These are phyloP conservation scores for Euschistus heros DNA, from an alignment of 1,140 invertebrate genomes.

Conservation along the genomic window DNA sequence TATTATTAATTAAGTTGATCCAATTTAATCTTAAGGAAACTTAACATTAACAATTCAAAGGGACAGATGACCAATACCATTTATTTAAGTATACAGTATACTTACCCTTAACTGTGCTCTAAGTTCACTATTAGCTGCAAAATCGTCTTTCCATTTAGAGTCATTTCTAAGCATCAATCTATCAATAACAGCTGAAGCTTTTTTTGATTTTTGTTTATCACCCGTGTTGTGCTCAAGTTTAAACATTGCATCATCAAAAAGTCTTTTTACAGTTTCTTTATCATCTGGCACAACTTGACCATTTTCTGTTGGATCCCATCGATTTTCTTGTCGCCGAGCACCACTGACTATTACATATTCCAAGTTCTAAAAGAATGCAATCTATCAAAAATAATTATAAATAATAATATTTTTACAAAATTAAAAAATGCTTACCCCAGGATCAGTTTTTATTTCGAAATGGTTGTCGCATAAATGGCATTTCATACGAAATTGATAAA, in stretches of 20 bases:
- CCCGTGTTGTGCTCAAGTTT: constrained; percentile 82
- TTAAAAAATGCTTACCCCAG: constrained; percentile 55
- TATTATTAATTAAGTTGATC: too few species aligned
- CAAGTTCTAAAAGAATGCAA: constrained; percentile 61
- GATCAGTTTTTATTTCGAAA: constrained; percentile 98
- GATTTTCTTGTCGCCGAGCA: constrained; percentile 88
- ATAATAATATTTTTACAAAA: constrained; percentile 5
- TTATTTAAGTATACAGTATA: constrained; percentile 16
- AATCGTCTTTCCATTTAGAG: constrained; percentile 77
- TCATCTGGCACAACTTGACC: constrained; percentile 86
- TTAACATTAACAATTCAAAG: too few species aligned
- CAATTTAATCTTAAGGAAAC: too few species aligned
- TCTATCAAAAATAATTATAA: background rate
- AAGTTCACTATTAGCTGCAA: constrained; percentile 71
- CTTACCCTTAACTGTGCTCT: constrained; percentile 73
- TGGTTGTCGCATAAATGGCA: constrained; percentile 97
- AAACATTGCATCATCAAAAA: constrained; percentile 94
- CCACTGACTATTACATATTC: constrained; percentile 95
- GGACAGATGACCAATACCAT: too few species aligned
- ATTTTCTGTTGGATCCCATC: constrained; percentile 96
- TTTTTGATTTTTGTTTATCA: constrained; percentile 62
- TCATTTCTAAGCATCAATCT: constrained; percentile 68
- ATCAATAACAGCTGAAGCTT: constrained; percentile 56
- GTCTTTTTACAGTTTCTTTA: constrained; percentile 72
- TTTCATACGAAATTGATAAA: constrained; percentile 99